Conservation (phyloP, 2,113 vertebrate species). For the Todiramphus chloris region DNA sequence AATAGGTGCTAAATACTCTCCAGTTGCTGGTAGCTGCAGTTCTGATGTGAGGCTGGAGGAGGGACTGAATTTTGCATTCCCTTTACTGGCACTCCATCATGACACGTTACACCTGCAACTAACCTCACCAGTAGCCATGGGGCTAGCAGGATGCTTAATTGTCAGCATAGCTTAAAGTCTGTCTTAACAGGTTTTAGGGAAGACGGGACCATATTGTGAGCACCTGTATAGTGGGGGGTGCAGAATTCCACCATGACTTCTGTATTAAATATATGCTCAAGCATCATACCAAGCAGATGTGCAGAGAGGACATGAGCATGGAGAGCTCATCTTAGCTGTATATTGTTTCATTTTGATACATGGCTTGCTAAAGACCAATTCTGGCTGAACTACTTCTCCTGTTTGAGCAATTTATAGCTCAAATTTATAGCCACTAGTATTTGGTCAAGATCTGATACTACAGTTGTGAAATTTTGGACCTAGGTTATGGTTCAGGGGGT, state of each 20-base stretch:
- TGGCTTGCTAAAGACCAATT: not conserved
- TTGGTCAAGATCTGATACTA: not conserved
- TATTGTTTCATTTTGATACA: not conserved
- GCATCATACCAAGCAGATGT: not conserved
- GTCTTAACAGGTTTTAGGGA: not conserved
- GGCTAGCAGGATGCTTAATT: not conserved
- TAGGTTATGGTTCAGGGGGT: not conserved
- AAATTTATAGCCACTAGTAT: not conserved
- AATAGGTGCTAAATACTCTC: not conserved
- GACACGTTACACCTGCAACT: not conserved
- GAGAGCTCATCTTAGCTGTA: not conserved
- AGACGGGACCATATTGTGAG: too few species aligned
- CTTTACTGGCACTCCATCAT: rapidly evolving
- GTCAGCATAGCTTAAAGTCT: not conserved
- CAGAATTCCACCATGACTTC: not conserved
- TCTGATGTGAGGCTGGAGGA: not conserved
- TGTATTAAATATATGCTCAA: rapidly evolving
- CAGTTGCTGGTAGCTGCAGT: not conserved
- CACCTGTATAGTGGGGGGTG: rapidly evolving
- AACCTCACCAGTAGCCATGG: not conserved
- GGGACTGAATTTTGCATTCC: not conserved
- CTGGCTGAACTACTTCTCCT: not conserved
- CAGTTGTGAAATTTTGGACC: not conserved
- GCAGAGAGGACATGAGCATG: not conserved
- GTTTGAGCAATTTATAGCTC: not conserved